Conservation (phyloP, 2,888 invertebrate genomes). For the Ethmia dodecea region DNA sequence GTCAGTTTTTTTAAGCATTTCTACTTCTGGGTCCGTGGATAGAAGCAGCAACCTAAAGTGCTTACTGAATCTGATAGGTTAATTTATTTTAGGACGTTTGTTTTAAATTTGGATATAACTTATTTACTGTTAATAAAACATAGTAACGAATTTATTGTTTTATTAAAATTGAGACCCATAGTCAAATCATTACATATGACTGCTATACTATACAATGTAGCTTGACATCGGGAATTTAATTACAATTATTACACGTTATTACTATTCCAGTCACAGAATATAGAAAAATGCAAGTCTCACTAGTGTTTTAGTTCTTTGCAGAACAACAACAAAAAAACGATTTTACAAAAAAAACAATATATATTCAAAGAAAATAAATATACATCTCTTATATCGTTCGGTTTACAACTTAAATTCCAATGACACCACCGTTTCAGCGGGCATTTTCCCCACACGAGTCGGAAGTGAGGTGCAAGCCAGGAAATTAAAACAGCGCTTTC, state of each 20-base stretch:
- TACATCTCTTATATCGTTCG: too few relatives aligned
- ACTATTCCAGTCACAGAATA: background rate
- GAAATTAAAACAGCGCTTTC: too few relatives aligned
- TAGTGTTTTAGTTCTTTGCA: too few relatives aligned
- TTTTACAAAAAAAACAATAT: too few relatives aligned
- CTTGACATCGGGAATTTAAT: background rate
- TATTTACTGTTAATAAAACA: background rate
- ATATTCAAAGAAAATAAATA: too few relatives aligned
- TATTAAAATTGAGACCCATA: constrained; percentile 5
- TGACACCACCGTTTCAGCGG: too few relatives aligned
- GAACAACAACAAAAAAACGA: too few relatives aligned
- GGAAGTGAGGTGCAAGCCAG: too few relatives aligned
- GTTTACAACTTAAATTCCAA: too few relatives aligned
- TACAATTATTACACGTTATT: background rate
- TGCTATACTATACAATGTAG: background rate
- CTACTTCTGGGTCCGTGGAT: background rate
- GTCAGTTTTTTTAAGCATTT: constrained; percentile 4
- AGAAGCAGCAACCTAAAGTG: background rate
- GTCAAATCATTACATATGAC: background rate
- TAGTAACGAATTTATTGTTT: constrained; percentile 1
- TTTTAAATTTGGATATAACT: background rate
- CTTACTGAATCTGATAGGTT: constrained; percentile 4
- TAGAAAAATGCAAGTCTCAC: too few relatives aligned
- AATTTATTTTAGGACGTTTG: constrained; percentile 2
- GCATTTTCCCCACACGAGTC: too few relatives aligned